These are phyloP conservation scores for Saturnia pavonia DNA, from an alignment of 2,888 invertebrate genomes.

Conservation along the genomic window DNA sequence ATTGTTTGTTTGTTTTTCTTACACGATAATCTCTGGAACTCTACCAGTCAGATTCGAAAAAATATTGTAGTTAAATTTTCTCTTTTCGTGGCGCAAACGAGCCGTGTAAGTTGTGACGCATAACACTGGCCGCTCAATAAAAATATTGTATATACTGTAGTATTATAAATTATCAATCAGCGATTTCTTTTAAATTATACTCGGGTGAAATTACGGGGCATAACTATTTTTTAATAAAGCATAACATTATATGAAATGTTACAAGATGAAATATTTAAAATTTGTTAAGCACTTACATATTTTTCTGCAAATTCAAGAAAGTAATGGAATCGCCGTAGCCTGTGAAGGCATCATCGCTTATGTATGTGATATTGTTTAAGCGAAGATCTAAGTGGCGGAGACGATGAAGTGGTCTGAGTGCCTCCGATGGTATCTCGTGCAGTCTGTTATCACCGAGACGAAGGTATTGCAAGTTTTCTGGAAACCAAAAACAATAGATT, in stretches of 20 bases:
- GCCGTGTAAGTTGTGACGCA: too few species aligned
- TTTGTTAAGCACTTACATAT: conserved; percentile 85
- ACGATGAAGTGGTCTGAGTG: conserved; percentile 90
- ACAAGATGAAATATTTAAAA: not conserved
- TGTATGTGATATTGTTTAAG: conserved; percentile 91
- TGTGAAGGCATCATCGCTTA: conserved; percentile 93
- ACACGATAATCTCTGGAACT: too few species aligned
- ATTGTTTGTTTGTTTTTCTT: too few species aligned
- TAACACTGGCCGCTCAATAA: too few species aligned
- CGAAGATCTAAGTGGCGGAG: conserved; percentile 93
- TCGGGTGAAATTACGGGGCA: too few species aligned
- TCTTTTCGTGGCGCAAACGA: too few species aligned
- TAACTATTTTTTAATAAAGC: too few species aligned
- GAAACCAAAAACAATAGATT: conserved; percentile 30
- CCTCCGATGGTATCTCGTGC: conserved; percentile 92
- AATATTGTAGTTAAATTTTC: too few species aligned
- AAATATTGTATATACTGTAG: too few species aligned
- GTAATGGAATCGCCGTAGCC: conserved; percentile 95
- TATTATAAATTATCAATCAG: too few species aligned
- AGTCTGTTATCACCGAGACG: conserved; percentile 94
- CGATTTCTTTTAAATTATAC: too few species aligned
- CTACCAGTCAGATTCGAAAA: too few species aligned
- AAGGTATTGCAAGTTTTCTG: conserved; percentile 94
- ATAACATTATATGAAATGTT: not conserved
- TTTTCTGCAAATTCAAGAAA: conserved; percentile 95